Evolutionary conservation across 1,140 invertebrate genomes (phyloP).

Genomic region (Panonychus citri): DNA sequence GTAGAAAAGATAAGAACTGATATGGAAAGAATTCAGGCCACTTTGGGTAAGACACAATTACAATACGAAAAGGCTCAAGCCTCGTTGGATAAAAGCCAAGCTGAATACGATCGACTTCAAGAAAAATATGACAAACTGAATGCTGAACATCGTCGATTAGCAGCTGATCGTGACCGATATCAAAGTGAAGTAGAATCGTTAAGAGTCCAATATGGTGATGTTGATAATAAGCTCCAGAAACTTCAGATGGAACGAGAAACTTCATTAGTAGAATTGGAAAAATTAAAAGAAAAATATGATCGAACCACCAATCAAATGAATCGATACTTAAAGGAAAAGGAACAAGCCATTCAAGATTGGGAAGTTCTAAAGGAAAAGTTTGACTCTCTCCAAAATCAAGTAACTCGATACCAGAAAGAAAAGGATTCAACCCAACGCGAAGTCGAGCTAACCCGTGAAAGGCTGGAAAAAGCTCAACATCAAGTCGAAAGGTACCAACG

Average conservation of each 20-base stretch:
- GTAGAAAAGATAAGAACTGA: slow-evolving; percentile 72
- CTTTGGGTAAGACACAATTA: slow-evolving; percentile 61
- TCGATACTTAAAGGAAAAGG: slow-evolving; percentile 63
- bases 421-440: slow-evolving; percentile 57
- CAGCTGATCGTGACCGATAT: slow-evolving; percentile 54
- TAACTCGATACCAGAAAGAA: slow-evolving; percentile 56
- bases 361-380: slow-evolving; percentile 52
- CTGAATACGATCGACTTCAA: slow-evolving; percentile 65
- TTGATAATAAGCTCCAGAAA: slow-evolving; percentile 52
- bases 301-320: slow-evolving; percentile 46
- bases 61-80: slow-evolving; percentile 73
- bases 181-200: slow-evolving; percentile 51
- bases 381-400: slow-evolving; percentile 49
- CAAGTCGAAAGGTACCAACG: slow-evolving; percentile 31
- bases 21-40: slow-evolving; percentile 61
- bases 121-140: slow-evolving; percentile 62
- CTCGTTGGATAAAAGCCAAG: slow-evolving; percentile 60
- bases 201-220: slow-evolving; percentile 64
- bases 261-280: slow-evolving; percentile 53
- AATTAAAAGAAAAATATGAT: slow-evolving; percentile 63
- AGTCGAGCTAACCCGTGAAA: slow-evolving; percentile 56
- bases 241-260: slow-evolving; percentile 71
- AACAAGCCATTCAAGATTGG: slow-evolving; percentile 49
- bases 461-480: slow-evolving; percentile 49
- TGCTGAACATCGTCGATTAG: slow-evolving; percentile 49